Percentiles rank a stretch among this genome's conserved stretches.
phyloP scores from a whole-genome alignment of 2,797 vertebrate species.

The Characodon lateralis region DNA sequence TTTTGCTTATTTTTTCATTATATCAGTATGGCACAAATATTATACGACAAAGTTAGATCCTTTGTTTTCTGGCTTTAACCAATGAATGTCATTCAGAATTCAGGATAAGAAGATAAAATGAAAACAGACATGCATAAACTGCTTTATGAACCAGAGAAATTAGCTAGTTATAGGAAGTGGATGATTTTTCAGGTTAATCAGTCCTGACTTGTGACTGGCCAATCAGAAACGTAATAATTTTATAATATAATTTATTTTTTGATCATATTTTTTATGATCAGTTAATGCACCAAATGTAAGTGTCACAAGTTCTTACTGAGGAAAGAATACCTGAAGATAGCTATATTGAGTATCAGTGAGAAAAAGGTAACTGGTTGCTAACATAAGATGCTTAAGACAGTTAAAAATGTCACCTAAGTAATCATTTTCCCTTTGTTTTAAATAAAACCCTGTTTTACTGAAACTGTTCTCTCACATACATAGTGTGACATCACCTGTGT shows the following conservation, averaged over 20 bases:
- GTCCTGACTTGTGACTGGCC: not conserved
- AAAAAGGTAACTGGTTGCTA: too few species aligned
- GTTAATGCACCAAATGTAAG: not conserved
- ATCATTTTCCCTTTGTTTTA: too few species aligned
- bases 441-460: too few species aligned
- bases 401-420: too few species aligned
- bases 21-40: slow-evolving; percentile 13
- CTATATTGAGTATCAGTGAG: not conserved
- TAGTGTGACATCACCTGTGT: not conserved
- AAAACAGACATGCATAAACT: not conserved
- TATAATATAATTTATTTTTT: too few species aligned
- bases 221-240: not conserved
- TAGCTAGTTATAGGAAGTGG: not conserved
- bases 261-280: not conserved
- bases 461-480: too few species aligned
- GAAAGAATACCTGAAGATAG: not conserved
- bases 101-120: slow-evolving; percentile 1
- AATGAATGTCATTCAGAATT: not conserved
- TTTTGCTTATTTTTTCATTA: slow-evolving; percentile 9
- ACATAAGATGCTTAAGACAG: too few species aligned
- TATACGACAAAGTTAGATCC: not conserved
- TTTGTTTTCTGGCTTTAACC: not conserved
- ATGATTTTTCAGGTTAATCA: not conserved
- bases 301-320: not conserved
- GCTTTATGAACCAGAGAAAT: not conserved